Evolutionary conservation across 2,797 vertebrate species (phyloP).

Genomic region (Psittacula derbiana): DNA sequence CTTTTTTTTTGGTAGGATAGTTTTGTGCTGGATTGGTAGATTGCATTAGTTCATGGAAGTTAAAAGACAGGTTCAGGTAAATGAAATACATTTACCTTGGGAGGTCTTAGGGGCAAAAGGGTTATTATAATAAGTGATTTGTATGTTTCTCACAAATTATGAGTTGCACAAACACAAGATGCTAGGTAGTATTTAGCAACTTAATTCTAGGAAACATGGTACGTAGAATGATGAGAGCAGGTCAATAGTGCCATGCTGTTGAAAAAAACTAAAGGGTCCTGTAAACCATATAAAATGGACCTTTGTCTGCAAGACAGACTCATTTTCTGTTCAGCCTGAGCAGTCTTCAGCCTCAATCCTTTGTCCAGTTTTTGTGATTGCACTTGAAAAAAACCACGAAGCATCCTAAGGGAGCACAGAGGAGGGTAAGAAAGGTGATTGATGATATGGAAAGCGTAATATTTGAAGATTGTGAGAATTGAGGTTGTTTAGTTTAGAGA

Average conservation of each 20-base stretch:
- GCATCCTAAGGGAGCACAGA: neutral
- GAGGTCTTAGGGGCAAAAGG: neutral
- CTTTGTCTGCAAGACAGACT: neutral
- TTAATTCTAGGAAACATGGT: neutral
- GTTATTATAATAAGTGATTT: neutral
- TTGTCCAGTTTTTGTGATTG: neutral
- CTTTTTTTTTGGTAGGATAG: neutral
- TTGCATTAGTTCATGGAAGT: neutral
- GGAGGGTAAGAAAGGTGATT: neutral
- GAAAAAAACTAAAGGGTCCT: neutral
- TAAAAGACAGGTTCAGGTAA: neutral
- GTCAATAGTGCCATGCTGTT: neutral
- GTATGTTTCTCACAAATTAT: neutral
- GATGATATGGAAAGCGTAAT: neutral
- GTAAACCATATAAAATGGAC: neutral
- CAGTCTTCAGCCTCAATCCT: neutral
- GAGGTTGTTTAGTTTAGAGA: neutral
- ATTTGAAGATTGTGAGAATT: neutral
- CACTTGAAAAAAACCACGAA: neutral
- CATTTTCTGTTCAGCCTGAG: neutral
- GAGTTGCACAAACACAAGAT: neutral
- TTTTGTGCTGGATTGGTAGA: neutral
- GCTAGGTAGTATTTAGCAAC: neutral
- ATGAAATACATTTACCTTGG: neutral
- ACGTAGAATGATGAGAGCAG: neutral